Evolutionary conservation across 2,113 vertebrate genomes (phyloP).

Genomic region (Dryoscopus gambensis): DNA sequence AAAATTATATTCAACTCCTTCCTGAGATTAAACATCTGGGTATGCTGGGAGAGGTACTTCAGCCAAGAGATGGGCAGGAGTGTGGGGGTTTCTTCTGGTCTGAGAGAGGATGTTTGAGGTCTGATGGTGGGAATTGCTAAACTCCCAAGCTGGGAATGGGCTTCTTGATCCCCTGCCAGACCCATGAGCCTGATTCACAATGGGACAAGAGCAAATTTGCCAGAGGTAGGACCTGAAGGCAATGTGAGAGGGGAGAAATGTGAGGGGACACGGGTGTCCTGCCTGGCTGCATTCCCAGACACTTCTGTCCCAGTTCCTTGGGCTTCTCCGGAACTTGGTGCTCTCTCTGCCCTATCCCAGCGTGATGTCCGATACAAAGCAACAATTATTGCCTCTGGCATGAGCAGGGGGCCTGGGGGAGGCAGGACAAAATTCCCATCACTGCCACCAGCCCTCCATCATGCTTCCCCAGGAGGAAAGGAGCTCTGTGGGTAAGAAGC

Average conservation of each 20-base stretch:
- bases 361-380: not conserved
- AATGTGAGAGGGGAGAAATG: not conserved
- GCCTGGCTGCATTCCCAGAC: not conserved
- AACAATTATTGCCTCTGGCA: not conserved
- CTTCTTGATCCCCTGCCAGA: not conserved
- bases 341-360: not conserved
- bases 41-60: not conserved
- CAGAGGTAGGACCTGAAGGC: not conserved
- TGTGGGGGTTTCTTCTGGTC: not conserved
- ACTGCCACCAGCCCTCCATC: accelerated
- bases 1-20: not conserved
- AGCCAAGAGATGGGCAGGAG: not conserved
- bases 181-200: not conserved
- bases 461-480: not conserved
- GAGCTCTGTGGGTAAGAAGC: not conserved
- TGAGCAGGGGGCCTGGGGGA: not conserved
- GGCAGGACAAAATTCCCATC: not conserved
- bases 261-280: not conserved
- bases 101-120: not conserved
- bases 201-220: not conserved
- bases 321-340: not conserved
- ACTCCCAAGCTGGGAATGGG: not conserved
- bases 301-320: not conserved
- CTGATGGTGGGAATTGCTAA: not conserved
- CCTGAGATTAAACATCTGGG: not conserved